Conservation (phyloP, 2,797 vertebrate species). For the Pterois miles region DNA sequence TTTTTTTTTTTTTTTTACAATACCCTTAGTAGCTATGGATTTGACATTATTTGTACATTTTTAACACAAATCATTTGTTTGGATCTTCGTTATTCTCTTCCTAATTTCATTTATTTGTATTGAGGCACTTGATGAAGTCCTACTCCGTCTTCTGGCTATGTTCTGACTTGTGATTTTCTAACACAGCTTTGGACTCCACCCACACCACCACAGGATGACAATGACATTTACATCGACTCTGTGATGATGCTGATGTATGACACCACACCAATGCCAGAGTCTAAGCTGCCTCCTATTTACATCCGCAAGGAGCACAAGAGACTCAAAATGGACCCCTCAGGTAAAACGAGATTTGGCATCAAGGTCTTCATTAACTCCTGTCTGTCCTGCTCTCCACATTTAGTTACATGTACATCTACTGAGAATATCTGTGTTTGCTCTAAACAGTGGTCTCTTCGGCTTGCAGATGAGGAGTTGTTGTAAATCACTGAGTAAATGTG, state of each 20-base stretch:
- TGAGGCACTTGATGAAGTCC: not conserved
- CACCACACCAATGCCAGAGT: constrained; percentile 89
- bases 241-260: constrained; percentile 97
- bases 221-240: constrained; percentile 94
- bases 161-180: constrained; percentile 11
- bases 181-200: constrained; percentile 93
- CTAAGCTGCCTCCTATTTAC: constrained; percentile 91
- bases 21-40: not conserved
- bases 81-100: not conserved
- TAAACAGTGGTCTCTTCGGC: not conserved
- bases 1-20: not conserved
- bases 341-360: constrained; percentile 63
- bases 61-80: not conserved
- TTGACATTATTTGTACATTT: not conserved
- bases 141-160: not conserved
- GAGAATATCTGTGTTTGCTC: not conserved
- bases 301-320: constrained; percentile 93
- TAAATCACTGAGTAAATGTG: not conserved
- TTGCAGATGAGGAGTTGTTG: not conserved
- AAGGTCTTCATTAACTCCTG: not conserved
- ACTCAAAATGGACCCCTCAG: constrained; percentile 90
- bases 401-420: not conserved
- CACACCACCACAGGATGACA: constrained; percentile 94
- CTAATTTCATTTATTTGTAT: not conserved
- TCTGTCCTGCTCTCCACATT: not conserved